Evolutionary conservation across 2,113 vertebrate species (phyloP).

Genomic region (Petrocephalus microphthalmus): DNA sequence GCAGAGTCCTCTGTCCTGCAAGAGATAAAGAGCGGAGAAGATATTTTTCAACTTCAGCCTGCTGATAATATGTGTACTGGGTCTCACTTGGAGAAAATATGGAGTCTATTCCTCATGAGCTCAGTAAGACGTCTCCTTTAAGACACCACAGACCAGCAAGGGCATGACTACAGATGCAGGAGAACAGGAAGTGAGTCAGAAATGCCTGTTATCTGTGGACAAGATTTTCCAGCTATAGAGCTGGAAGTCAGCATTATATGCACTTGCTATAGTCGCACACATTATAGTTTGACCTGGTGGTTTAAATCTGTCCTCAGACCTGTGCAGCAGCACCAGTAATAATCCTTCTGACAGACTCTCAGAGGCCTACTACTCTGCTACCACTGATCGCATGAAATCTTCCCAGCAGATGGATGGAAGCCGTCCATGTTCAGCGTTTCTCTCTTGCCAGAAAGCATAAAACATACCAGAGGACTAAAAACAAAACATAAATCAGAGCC

Average conservation of each 20-base stretch:
- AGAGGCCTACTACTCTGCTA: background rate
- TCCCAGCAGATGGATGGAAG: slow-evolving; percentile 9
- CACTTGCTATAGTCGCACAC: background rate
- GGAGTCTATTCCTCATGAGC: background rate
- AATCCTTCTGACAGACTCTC: background rate
- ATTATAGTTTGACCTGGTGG: background rate
- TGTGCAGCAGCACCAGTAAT: background rate
- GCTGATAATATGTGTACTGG: background rate
- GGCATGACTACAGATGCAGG: no score
- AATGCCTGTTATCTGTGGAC: background rate
- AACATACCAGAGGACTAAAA: background rate
- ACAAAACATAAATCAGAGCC: background rate
- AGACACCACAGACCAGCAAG: background rate
- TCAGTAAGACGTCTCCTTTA: background rate
- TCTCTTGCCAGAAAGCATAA: background rate
- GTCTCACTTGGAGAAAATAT: background rate
- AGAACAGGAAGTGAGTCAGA: background rate
- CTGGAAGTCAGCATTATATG: background rate
- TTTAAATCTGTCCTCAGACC: background rate
- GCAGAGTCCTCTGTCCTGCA: slow-evolving; percentile 83
- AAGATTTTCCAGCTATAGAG: background rate
- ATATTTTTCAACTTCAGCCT: background rate
- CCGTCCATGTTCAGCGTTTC: background rate
- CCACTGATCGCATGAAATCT: background rate
- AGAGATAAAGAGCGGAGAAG: slow-evolving; percentile 25